Percentiles rank a stretch among this genome's conserved stretches.
These are phyloP conservation scores for Eristalis intricaria DNA, from an alignment of 2,888 invertebrate genomes.

Conservation along the genomic window DNA sequence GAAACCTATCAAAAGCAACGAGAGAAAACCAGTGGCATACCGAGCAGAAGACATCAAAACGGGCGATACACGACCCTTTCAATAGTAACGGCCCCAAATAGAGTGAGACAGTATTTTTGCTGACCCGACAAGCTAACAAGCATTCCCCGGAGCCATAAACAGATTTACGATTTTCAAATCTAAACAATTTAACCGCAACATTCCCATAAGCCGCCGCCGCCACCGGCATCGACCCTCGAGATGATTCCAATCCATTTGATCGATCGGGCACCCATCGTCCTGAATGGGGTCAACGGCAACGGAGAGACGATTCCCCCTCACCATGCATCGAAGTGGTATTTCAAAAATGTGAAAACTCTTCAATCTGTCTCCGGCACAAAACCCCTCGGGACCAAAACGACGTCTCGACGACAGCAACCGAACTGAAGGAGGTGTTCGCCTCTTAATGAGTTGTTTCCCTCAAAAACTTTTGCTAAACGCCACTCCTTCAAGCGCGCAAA, in stretches of 20 bases:
- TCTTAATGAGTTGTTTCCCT: conserved; percentile 36
- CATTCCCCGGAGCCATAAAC: conserved; percentile 37
- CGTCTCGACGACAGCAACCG: conserved; percentile 11
- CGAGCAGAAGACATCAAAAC: not conserved
- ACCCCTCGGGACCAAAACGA: not conserved
- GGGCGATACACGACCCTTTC: conserved; percentile 7
- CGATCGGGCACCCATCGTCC: not conserved
- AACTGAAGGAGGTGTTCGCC: conserved; percentile 16
- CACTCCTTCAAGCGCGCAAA: not conserved
- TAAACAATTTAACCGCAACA: conserved; percentile 31
- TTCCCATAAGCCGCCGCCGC: conserved; percentile 10
- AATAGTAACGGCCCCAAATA: not conserved
- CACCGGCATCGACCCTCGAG: not conserved
- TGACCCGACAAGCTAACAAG: conserved; percentile 21
- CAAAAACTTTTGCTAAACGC: not conserved
- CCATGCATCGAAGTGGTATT: conserved; percentile 16
- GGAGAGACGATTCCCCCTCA: not conserved
- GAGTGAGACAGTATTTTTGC: conserved; percentile 6
- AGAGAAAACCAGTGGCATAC: not conserved
- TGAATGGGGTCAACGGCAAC: not conserved
- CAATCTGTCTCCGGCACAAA: conserved; percentile 5
- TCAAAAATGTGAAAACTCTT: conserved; percentile 10
- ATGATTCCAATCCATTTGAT: not conserved
- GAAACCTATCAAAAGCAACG: not conserved
- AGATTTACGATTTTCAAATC: conserved; percentile 47